phyloP scores from a whole-genome alignment of 2,797 vertebrate species.

The Myripristis murdjan region DNA sequence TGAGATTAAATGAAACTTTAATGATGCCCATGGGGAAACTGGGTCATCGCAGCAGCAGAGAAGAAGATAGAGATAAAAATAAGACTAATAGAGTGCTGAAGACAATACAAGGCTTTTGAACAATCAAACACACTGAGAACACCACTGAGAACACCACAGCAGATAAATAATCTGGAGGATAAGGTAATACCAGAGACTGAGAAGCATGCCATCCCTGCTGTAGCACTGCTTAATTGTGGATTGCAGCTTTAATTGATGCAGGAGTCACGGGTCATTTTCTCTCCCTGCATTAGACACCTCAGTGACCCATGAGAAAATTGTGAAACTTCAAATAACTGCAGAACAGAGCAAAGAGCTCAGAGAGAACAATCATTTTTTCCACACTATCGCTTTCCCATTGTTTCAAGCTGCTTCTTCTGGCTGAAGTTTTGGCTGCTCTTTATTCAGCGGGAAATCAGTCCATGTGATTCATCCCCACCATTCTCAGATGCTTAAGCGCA shows the following conservation, averaged over 20 bases:
- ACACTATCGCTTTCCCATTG: neutral
- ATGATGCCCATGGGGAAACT: constrained; percentile 14
- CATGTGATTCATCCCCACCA: neutral
- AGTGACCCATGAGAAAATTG: neutral
- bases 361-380: constrained; percentile 10
- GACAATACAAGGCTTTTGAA: neutral
- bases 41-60: constrained; percentile 3
- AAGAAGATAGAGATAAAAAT: constrained; percentile 2
- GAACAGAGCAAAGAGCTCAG: neutral
- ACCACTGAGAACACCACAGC: neutral
- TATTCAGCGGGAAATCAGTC: constrained; percentile 5
- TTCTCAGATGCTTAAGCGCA: constrained; percentile 1
- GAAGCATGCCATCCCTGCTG: neutral
- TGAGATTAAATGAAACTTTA: constrained; percentile 11
- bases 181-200: neutral
- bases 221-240: constrained; percentile 16
- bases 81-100: neutral
- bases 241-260: constrained; percentile 13
- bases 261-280: constrained; percentile 2
- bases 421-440: neutral
- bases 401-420: neutral
- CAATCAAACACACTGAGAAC: neutral
- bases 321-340: constrained; percentile 15
- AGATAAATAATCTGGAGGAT: neutral
- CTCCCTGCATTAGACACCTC: constrained; percentile 17